Base-by-base conservation (phyloP, 1,140 invertebrate genomes). In the Drosophila nasuta region DNA sequence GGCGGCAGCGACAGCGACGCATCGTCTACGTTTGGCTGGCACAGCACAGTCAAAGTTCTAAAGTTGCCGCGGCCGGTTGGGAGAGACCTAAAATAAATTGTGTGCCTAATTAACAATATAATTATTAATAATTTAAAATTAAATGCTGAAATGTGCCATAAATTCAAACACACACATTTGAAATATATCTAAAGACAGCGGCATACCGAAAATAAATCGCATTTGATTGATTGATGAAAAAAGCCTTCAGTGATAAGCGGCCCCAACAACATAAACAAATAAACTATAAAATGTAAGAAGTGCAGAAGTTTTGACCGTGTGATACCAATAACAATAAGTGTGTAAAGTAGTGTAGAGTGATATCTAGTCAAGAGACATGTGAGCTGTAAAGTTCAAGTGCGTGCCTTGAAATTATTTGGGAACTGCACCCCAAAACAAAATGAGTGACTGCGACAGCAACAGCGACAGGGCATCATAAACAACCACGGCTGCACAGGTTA, bases 221-320 rank as follows among this genome's bases (percentile, higher is more conserved):
- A 45, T 62, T 75, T 71, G 78, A 82, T 82, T 88, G 82, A 87
- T 87, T 88, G 83, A 68, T 82, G 67, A 45, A 49, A 80, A 52
- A 54, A 56, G 70, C 64, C 67, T 35, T 66, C 46, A n/a, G 33
- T 59, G 83, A 89, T 88, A 87, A 87, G 79, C 48, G 48, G 33
- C 45, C 35, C 4, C 48, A 56, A 43, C 49, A 56, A 73, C 52
- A 43, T 13, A 70, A 56, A 46, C 28, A 59, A 59, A 45, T 38
- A 76, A 57, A 49, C 57, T n/a, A 77, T 79, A 82, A 77, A 87
- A 68, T 75, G 83, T 87, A 87, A 88, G 82, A 80, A 88, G 52
- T 82, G 76, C 73, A 72, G 35, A 38, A 17, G 66, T 59, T 11
- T 6, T 48, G 28, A 20, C 33, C 46, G 59, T 57, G 75, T 57